Conservation (phyloP, 2,888 invertebrate species). For the Alitta virens region DNA sequence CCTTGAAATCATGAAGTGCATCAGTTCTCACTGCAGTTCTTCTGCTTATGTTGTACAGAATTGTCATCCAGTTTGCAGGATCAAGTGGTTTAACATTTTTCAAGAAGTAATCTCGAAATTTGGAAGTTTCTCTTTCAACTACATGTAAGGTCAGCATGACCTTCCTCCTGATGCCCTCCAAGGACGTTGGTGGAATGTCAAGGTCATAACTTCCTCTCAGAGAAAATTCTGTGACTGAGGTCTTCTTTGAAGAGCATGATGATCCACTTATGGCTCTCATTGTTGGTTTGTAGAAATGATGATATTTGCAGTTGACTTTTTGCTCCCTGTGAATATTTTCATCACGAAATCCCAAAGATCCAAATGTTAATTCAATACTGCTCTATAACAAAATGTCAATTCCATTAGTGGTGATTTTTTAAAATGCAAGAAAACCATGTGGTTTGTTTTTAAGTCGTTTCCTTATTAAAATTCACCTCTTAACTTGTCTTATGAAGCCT, state of each 20-base stretch:
- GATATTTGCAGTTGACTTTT: too few species aligned
- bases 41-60: neutral
- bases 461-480: neutral
- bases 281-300: too few species aligned
- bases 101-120: neutral
- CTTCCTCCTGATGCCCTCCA: neutral
- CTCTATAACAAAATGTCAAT: too few species aligned
- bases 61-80: neutral
- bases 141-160: neutral
- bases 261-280: too few species aligned
- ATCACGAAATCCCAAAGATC: too few species aligned
- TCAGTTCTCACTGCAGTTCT: neutral
- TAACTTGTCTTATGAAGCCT: neutral
- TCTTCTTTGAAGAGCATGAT: neutral
- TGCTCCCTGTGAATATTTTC: too few species aligned
- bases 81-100: neutral
- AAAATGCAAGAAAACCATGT: too few species aligned
- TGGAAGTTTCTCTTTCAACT: neutral
- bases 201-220: too few species aligned
- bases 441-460: neutral
- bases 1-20: neutral
- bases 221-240: neutral
- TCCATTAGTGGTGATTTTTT: neutral
- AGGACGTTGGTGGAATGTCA: neutral
- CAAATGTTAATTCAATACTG: too few species aligned